Evolutionary conservation across 2,113 vertebrate genomes (phyloP).

Genomic region (Hyla sarda): DNA sequence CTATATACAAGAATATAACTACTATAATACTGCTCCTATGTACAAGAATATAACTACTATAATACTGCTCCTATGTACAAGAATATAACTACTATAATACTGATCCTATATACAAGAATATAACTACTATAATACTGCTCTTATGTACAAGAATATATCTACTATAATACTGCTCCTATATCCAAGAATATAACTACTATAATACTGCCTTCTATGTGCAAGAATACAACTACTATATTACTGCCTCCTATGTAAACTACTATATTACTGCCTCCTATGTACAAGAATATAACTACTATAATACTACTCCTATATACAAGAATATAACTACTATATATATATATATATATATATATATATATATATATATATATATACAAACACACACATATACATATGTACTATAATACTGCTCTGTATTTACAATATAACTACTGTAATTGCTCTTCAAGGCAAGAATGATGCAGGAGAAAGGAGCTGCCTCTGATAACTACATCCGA

Average conservation of each 20-base stretch:
- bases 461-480: neutral
- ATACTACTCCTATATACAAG: neutral
- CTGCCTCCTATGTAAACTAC: neutral
- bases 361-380: no score
- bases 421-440: neutral
- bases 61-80: neutral
- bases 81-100: constrained; percentile 10
- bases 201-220: neutral
- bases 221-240: constrained; percentile 2
- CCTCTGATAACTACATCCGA: neutral
- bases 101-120: neutral
- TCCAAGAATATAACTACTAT: neutral
- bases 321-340: neutral
- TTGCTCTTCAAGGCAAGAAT: neutral
- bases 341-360: no score
- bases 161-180: neutral
- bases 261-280: neutral
- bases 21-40: neutral
- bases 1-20: neutral
- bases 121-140: neutral
- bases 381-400: no score
- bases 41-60: neutral
- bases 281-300: neutral
- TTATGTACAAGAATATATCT: neutral
- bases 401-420: neutral